Percentiles rank a stretch among this genome's conserved stretches.
These are phyloP conservation scores for Vicugna pacos DNA, from an alignment of 2,113 vertebrate genomes.

Conservation along the genomic window DNA sequence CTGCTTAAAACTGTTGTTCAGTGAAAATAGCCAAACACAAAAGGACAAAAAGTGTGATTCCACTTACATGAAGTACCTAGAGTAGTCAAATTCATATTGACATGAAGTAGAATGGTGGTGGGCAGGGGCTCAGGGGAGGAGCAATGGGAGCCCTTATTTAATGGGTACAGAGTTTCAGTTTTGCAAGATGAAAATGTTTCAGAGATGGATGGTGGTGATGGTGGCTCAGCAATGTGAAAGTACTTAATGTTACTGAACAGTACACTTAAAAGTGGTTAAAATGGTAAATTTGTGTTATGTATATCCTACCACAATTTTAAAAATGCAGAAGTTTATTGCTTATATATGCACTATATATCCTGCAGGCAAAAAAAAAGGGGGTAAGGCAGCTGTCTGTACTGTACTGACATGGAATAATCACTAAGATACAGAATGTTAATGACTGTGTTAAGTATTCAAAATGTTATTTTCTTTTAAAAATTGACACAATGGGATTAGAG, in stretches of 20 bases:
- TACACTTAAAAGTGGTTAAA: not conserved
- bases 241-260: not conserved
- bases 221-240: not conserved
- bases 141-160: not conserved
- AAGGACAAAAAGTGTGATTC: not conserved
- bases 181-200: not conserved
- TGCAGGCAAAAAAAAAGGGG: not conserved
- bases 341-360: not conserved
- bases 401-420: not conserved
- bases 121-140: not conserved
- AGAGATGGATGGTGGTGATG: not conserved
- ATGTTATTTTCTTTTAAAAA: constrained; percentile 8
- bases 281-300: not conserved
- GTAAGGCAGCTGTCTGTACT: not conserved
- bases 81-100: not conserved
- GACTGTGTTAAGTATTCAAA: not conserved
- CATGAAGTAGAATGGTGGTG: not conserved
- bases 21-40: constrained; percentile 16
- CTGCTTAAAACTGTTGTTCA: constrained; percentile 25
- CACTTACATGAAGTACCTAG: not conserved
- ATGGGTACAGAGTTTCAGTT: not conserved
- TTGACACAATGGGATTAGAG: not conserved
- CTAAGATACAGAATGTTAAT: not conserved
- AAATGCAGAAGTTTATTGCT: not conserved
- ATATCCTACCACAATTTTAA: not conserved